phyloP scores from a whole-genome alignment of 2,888 invertebrate genomes.

The Helicoverpa assulta region DNA sequence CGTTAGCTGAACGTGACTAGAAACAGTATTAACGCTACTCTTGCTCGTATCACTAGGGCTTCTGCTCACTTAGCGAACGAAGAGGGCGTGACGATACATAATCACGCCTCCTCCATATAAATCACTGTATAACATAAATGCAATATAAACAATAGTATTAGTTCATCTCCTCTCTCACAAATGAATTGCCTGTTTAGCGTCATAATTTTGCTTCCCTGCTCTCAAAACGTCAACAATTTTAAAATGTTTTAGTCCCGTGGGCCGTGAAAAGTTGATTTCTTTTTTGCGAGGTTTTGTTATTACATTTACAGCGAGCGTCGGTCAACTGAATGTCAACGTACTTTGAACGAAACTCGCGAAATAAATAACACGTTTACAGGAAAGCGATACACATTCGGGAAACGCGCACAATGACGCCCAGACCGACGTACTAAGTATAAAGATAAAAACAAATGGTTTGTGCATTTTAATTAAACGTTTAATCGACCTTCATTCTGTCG shows the following conservation, averaged over 20 bases:
- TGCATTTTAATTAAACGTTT: conserved; percentile 64
- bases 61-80: conserved; percentile 33
- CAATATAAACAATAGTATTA: not conserved
- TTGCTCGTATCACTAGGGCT: conserved; percentile 36
- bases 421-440: conserved; percentile 56
- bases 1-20: conserved; percentile 45
- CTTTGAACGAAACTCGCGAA: conserved; percentile 43
- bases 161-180: conserved; percentile 10
- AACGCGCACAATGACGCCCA: conserved; percentile 50
- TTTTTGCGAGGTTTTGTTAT: conserved; percentile 52
- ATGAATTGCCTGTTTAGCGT: conserved; percentile 8
- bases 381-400: conserved; percentile 55
- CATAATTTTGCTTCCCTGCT: conserved; percentile 22
- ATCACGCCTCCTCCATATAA: conserved; percentile 24
- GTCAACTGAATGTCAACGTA: conserved; percentile 51
- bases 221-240: conserved; percentile 35
- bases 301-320: conserved; percentile 35
- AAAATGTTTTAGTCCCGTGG: conserved; percentile 34
- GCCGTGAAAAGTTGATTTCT: conserved; percentile 52
- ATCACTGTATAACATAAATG: conserved; percentile 10
- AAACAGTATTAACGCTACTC: conserved; percentile 33
- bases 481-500: conserved; percentile 52
- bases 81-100: conserved; percentile 33
- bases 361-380: conserved; percentile 61
- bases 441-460: conserved; percentile 65